Conservation (phyloP, 2,888 invertebrate genomes). For the Herminia tarsipennalis region DNA sequence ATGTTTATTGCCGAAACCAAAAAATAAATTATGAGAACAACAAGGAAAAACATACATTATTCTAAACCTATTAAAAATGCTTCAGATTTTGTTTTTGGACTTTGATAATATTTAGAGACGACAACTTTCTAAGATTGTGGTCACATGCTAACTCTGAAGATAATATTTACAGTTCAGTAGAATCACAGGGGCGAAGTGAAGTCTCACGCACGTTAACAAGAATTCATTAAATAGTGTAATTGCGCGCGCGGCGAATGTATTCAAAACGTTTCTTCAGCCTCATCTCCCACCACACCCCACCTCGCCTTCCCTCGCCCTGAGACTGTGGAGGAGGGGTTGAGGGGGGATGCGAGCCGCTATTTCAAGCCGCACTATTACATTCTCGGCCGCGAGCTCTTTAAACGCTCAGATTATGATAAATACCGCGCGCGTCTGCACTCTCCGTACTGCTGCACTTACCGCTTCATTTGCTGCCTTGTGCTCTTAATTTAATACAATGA, state of each 20-base stretch:
- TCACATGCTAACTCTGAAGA: no score
- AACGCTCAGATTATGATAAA: conserved; percentile 41
- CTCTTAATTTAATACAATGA: conserved; percentile 25
- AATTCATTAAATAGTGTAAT: conserved; percentile 42
- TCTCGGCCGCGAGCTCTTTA: conserved; percentile 35
- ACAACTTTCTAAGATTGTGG: no score
- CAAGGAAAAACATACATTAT: no score
- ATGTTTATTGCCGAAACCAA: no score
- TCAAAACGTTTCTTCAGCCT: conserved; percentile 23
- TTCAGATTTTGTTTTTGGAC: no score
- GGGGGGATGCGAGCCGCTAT: not conserved
- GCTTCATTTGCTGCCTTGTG: conserved; percentile 30
- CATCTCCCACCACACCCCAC: not conserved
- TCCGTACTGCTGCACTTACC: conserved; percentile 11
- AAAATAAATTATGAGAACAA: no score
- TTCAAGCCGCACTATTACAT: conserved; percentile 31
- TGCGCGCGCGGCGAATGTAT: conserved; percentile 39
- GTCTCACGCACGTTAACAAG: conserved; percentile 3
- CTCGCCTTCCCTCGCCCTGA: not conserved
- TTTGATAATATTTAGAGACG: no score
- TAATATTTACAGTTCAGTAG: no score
- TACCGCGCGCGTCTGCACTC: conserved; percentile 13
- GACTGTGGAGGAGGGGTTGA: not conserved
- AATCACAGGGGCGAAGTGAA: not conserved
- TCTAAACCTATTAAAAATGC: no score